Percentiles rank a stretch among this genome's conserved stretches.
These are phyloP conservation scores for Acronicta psi DNA, from an alignment of 2,888 invertebrate species.

Conservation along the genomic window DNA sequence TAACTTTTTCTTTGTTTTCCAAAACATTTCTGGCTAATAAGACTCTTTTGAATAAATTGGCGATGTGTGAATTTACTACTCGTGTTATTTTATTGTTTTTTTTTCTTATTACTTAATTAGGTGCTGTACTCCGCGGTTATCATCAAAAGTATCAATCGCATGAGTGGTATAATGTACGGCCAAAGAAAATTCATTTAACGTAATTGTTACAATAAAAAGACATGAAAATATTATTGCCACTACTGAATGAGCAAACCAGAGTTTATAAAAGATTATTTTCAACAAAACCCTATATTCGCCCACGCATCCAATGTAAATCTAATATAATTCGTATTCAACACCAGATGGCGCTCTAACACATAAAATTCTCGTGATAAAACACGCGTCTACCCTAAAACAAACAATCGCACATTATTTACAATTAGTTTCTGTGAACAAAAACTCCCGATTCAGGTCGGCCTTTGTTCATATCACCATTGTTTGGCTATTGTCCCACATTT, in stretches of 20 bases:
- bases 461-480: conserved; percentile 74
- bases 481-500: conserved; percentile 31
- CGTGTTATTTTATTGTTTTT: too few species aligned
- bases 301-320: not conserved
- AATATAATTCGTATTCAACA: not conserved
- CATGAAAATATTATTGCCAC: too few species aligned
- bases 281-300: not conserved
- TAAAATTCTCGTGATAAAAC: conserved; percentile 26
- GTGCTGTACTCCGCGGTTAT: too few species aligned
- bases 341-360: conserved; percentile 23
- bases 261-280: not conserved
- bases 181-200: too few species aligned
- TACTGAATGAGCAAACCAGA: too few species aligned
- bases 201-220: too few species aligned
- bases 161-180: too few species aligned
- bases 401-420: conserved; percentile 44
- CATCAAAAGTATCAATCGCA: too few species aligned
- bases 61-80: not conserved
- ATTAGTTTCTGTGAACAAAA: conserved; percentile 69
- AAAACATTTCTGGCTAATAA: conserved; percentile 26
- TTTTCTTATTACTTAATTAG: too few species aligned
- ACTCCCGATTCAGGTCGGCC: conserved; percentile 66
- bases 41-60: conserved; percentile 34
- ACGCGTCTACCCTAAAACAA: conserved; percentile 20
- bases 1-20: conserved; percentile 31